Evolutionary conservation across 1,140 invertebrate species (phyloP).

Genomic region (Goniozus legneri): DNA sequence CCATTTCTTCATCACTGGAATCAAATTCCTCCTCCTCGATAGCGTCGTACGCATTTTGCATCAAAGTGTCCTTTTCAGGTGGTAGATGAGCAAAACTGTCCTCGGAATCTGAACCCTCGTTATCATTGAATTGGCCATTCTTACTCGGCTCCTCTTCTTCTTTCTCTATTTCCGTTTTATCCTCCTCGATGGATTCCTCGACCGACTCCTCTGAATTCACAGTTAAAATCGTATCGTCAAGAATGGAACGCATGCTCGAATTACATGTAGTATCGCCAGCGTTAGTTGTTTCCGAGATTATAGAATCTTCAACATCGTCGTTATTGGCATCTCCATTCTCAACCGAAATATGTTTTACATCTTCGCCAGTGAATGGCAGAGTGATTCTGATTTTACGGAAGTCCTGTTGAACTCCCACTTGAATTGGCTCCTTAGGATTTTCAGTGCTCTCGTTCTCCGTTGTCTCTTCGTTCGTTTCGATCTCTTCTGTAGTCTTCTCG

Average conservation of each 20-base stretch:
- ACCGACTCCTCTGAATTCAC: conserved; percentile 27
- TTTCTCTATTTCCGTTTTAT: conserved; percentile 22
- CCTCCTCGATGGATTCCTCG: conserved; percentile 29
- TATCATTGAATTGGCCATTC: conserved; percentile 2
- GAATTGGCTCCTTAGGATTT: conserved; percentile 36
- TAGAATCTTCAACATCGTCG: conserved; percentile 53
- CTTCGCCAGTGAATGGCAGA: conserved; percentile 66
- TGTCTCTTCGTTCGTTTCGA: conserved; percentile 16
- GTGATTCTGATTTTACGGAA: conserved; percentile 77
- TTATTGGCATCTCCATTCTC: conserved; percentile 17
- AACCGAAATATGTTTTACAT: conserved; percentile 50
- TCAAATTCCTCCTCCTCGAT: conserved; percentile 38
- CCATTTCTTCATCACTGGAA: conserved; percentile 49
- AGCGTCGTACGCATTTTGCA: conserved; percentile 43
- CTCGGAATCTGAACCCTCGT: conserved; percentile 30
- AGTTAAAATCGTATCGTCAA: not conserved
- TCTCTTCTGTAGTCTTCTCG: conserved; percentile 1
- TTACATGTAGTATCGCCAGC: conserved; percentile 4
- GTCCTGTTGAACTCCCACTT: conserved; percentile 65
- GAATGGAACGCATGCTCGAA: not conserved
- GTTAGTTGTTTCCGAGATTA: conserved; percentile 40
- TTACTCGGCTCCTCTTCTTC: conserved; percentile 24
- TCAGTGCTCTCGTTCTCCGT: conserved; percentile 29
- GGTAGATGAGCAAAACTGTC: conserved; percentile 32
- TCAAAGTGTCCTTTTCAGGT: conserved; percentile 39